Percentiles rank a stretch among this genome's conserved stretches.
Conservation (phyloP, 2,113 vertebrate species). For the Smithornis capensis region DNA sequence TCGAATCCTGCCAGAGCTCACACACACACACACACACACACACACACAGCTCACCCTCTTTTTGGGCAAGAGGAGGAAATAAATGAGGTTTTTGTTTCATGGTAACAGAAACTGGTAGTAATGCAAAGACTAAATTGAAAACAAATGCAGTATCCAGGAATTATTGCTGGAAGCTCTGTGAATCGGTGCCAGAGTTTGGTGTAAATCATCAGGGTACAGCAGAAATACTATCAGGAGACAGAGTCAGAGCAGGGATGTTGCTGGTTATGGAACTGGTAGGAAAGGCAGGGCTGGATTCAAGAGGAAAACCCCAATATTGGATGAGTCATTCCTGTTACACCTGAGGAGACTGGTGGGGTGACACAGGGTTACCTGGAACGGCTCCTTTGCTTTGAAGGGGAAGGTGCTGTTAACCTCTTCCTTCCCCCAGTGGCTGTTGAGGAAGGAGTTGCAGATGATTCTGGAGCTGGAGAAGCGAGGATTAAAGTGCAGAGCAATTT, state of each 20-base stretch:
- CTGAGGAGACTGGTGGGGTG: rapidly evolving
- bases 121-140: neutral
- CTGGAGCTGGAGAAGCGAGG: conserved; percentile 74
- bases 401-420: conserved; percentile 75
- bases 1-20: neutral
- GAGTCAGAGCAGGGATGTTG: neutral
- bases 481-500: conserved; percentile 80
- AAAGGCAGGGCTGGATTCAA: neutral
- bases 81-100: neutral
- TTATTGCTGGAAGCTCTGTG: neutral
- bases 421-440: conserved; percentile 74
- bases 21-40: neutral
- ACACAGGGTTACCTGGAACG: conserved; percentile 75
- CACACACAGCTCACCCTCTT: neutral
- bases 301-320: rapidly evolving
- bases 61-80: neutral
- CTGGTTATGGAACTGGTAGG: neutral
- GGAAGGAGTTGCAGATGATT: conserved; percentile 78
- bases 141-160: neutral
- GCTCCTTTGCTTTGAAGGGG: conserved; percentile 70
- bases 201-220: neutral
- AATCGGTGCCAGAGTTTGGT: neutral
- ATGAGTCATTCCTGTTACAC: neutral
- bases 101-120: neutral
- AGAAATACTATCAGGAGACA: neutral